These are phyloP conservation scores for Aelia acuminata DNA, from an alignment of 2,888 invertebrate genomes.

Conservation along the genomic window DNA sequence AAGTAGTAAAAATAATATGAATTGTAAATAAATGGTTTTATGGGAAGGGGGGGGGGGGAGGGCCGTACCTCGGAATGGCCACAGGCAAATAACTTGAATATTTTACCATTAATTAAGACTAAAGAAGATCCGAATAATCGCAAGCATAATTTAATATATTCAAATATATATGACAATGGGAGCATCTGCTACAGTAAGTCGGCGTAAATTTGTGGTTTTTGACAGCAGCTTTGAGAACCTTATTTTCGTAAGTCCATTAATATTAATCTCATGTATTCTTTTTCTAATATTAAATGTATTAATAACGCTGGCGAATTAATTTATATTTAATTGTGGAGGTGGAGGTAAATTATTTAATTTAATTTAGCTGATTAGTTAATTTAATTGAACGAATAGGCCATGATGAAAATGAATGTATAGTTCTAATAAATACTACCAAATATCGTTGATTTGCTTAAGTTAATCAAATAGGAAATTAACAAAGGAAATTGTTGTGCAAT, in stretches of 20 bases:
- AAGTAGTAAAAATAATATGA: not conserved
- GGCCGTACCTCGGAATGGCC: not conserved
- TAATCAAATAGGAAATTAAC: too few relatives aligned
- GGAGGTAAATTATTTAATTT: too few relatives aligned
- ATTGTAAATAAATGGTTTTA: not conserved
- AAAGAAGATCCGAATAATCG: constrained; percentile 37
- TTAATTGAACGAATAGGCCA: too few relatives aligned
- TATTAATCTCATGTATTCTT: not conserved
- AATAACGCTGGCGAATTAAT: too few relatives aligned
- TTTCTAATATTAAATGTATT: not conserved
- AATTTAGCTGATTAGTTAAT: too few relatives aligned
- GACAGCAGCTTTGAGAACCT: not conserved
- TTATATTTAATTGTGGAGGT: too few relatives aligned
- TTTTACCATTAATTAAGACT: constrained; percentile 30
- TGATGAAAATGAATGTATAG: too few relatives aligned
- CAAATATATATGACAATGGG: constrained; percentile 26
- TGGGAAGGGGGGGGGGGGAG: not conserved
- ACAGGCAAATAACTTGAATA: constrained; percentile 14
- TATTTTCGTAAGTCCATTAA: not conserved
- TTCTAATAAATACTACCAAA: too few relatives aligned
- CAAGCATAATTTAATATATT: constrained; percentile 36
- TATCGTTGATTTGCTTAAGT: too few relatives aligned
- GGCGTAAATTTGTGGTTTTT: not conserved
- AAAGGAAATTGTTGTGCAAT: too few relatives aligned
- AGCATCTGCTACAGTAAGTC: constrained; percentile 1